Conservation (phyloP, 2,888 invertebrate genomes). For the Euproctis similis region DNA sequence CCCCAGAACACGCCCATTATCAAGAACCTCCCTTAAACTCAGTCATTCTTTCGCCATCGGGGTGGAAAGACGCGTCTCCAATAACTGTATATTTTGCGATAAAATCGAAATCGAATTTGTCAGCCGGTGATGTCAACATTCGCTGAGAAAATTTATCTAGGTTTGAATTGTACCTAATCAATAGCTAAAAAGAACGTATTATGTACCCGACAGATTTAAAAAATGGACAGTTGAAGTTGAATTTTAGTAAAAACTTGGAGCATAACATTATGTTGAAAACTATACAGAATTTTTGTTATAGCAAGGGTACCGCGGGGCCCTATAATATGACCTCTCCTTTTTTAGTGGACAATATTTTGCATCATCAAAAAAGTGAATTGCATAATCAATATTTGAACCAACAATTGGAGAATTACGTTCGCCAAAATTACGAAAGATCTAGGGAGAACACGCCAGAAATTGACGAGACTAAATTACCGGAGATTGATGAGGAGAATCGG, state of each 20-base stretch:
- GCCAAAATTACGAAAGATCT: slow-evolving; percentile 46
- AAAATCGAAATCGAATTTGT: slow-evolving; percentile 12
- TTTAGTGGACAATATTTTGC: slow-evolving; percentile 77
- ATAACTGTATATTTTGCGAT: slow-evolving; percentile 6
- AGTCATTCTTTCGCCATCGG: slow-evolving; percentile 41
- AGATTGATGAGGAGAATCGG: slow-evolving; percentile 41
- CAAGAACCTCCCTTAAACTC: slow-evolving; percentile 51
- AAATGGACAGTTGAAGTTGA: slow-evolving; percentile 61
- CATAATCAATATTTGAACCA: slow-evolving; percentile 75
- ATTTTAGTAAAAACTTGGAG: slow-evolving; percentile 50
- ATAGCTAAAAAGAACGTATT: slow-evolving; percentile 33
- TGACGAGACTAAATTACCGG: slow-evolving; percentile 44
- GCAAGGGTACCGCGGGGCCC: slow-evolving; percentile 44
- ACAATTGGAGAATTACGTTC: slow-evolving; percentile 59
- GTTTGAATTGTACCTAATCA: slow-evolving; percentile 13
- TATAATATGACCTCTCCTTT: slow-evolving; percentile 77
- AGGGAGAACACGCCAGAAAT: slow-evolving; percentile 58
- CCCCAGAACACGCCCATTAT: slow-evolving; percentile 59
- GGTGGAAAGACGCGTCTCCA: slow-evolving; percentile 27
- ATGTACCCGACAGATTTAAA: slow-evolving; percentile 68
- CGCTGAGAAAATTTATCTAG: slow-evolving; percentile 7
- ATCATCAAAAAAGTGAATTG: slow-evolving; percentile 70
- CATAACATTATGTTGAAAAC: slow-evolving; percentile 71
- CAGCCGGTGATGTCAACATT: slow-evolving; percentile 15
- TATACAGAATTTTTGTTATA: slow-evolving; percentile 61